Conservation (phyloP, 2,113 vertebrate species). For the Carassius auratus region DNA sequence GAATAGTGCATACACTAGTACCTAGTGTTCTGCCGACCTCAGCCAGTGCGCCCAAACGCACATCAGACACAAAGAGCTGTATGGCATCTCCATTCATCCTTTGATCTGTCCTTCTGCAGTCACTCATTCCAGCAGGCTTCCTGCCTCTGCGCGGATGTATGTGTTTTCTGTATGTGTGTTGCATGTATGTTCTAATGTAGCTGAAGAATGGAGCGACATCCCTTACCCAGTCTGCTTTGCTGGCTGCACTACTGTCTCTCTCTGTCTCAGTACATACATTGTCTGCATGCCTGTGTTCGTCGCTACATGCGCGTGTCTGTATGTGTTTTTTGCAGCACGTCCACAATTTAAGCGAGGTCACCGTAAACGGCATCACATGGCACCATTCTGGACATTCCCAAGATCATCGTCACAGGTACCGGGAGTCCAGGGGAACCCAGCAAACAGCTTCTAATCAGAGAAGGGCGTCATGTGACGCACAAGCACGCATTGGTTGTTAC, state of each 20-base stretch:
- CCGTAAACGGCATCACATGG: slow-evolving; percentile 99
- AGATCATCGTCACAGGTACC: slow-evolving; percentile 99
- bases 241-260: slow-evolving; percentile 40
- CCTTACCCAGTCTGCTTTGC: not conserved
- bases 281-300: slow-evolving; percentile 91
- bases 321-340: slow-evolving; percentile 96
- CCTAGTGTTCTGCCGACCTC: not conserved
- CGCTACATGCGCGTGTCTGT: slow-evolving; percentile 79
- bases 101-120: not conserved
- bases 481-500: slow-evolving; percentile 76
- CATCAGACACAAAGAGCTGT: slow-evolving; percentile 30
- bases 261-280: slow-evolving; percentile 74
- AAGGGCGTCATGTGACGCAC: slow-evolving; percentile 28
- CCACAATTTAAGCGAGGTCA: slow-evolving; percentile 97
- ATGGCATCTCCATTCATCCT: slow-evolving; percentile 21
- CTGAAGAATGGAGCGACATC: slow-evolving; percentile 9
- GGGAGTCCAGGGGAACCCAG: slow-evolving; percentile 56
- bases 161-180: slow-evolving; percentile 7
- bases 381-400: slow-evolving; percentile 99
- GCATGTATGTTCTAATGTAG: slow-evolving; percentile 9
- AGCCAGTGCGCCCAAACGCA: slow-evolving; percentile 28
- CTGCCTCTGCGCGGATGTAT: slow-evolving; percentile 23
- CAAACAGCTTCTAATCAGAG: slow-evolving; percentile 43
- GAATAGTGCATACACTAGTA: not conserved
- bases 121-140: not conserved